Conservation (phyloP, 2,113 vertebrate species). For the Phalacrocorax pelagicus region DNA sequence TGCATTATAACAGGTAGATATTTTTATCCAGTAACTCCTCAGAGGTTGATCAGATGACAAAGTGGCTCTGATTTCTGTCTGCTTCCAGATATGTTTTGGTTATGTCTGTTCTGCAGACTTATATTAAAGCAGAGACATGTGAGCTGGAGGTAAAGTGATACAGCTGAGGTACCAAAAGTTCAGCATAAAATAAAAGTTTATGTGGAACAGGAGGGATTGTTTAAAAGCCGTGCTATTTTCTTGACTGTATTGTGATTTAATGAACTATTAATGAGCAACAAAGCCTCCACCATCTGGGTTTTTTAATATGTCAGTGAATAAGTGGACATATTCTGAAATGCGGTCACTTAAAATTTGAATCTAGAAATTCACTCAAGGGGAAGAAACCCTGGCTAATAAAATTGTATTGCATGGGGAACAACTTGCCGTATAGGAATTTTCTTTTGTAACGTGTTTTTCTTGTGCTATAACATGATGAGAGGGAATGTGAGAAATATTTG, state of each 20-base stretch:
- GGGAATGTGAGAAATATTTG: neutral
- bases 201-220: neutral
- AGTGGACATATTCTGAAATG: neutral
- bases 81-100: neutral
- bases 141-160: neutral
- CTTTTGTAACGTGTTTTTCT: neutral
- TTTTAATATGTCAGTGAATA: neutral
- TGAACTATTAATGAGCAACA: neutral
- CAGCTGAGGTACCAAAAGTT: neutral
- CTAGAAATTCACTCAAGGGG: neutral
- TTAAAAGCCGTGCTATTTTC: neutral
- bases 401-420: neutral
- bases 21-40: neutral
- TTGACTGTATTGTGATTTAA: neutral
- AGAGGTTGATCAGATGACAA: neutral
- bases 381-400: neutral
- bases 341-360: neutral
- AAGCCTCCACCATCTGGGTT: neutral
- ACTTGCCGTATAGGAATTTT: neutral
- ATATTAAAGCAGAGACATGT: neutral
- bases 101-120: neutral
- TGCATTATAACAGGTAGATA: neutral
- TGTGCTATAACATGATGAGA: neutral
- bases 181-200: neutral
- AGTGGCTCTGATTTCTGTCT: neutral